Evolutionary conservation across 2,113 vertebrate genomes (phyloP).

Genomic region (Equus przewalskii): DNA sequence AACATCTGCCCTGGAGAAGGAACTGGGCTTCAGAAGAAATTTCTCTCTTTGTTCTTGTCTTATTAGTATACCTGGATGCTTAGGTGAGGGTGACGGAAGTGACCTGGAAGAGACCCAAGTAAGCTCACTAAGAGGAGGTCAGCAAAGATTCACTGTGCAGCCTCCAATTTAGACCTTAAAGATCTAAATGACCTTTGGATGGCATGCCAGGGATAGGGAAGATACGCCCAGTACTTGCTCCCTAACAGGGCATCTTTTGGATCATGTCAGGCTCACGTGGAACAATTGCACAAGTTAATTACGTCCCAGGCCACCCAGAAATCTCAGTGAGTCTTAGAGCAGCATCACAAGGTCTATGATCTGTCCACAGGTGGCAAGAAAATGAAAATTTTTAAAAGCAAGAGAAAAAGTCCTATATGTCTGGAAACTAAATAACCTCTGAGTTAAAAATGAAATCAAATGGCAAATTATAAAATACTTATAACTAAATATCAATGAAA

Average conservation of each 20-base stretch:
- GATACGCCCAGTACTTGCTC: neutral
- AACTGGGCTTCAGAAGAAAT: neutral
- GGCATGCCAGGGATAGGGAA: neutral
- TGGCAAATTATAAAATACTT: slow-evolving; percentile 31
- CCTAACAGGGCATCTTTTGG: neutral
- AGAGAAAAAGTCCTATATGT: neutral
- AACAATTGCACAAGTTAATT: neutral
- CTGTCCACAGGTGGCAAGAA: neutral
- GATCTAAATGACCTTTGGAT: neutral
- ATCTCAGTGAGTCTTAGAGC: neutral
- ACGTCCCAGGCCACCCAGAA: neutral
- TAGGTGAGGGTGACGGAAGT: neutral
- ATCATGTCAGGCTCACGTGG: neutral
- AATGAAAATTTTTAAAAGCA: neutral
- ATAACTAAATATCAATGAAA: slow-evolving; percentile 1
- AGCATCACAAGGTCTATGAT: neutral
- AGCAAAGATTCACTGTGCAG: neutral
- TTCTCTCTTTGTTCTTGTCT: neutral
- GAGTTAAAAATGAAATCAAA: slow-evolving; percentile 55
- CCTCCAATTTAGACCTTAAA: neutral
- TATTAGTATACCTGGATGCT: neutral
- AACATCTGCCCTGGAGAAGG: neutral
- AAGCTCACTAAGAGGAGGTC: neutral
- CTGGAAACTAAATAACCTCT: slow-evolving; percentile 31
- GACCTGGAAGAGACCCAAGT: neutral